Conservation (phyloP, 2,113 vertebrate genomes). For the Saccopteryx bilineata region DNA sequence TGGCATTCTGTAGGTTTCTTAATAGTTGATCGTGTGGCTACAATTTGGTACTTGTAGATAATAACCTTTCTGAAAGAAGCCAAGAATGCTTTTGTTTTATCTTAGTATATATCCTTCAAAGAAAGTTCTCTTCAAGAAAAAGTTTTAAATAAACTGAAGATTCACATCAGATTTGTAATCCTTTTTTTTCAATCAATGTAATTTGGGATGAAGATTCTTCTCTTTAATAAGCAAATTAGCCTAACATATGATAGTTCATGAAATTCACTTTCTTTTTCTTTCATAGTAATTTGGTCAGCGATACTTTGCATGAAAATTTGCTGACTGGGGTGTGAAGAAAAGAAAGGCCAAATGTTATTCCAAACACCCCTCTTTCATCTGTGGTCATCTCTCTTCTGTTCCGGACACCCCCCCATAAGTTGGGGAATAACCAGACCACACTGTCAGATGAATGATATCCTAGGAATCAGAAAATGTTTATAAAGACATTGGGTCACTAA, state of each 20-base stretch:
- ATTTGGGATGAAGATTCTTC: slow-evolving; percentile 58
- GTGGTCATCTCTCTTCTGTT: slow-evolving; percentile 44
- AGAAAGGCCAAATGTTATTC: slow-evolving; percentile 70
- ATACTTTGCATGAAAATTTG: slow-evolving; percentile 80
- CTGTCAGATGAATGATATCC: background rate
- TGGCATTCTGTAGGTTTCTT: background rate
- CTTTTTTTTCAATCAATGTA: background rate
- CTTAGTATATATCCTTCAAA: background rate
- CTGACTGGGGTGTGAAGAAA: slow-evolving; percentile 82
- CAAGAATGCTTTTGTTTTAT: slow-evolving; percentile 6
- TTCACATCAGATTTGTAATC: background rate
- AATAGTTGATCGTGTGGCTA: background rate
- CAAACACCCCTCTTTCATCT: slow-evolving; percentile 8
- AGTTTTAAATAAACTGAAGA: background rate
- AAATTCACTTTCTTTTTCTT: slow-evolving; percentile 77
- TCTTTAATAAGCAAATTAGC: slow-evolving; percentile 73
- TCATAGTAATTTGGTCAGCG: slow-evolving; percentile 76
- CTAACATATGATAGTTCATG: slow-evolving; percentile 57
- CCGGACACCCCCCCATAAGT: background rate
- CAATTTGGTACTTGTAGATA: background rate
- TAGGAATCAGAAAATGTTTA: slow-evolving; percentile 61
- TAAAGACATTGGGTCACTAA: slow-evolving; percentile 1
- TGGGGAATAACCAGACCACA: slow-evolving; percentile 41
- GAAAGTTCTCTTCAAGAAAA: slow-evolving; percentile 10
- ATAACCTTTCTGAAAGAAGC: slow-evolving; percentile 20